Evolutionary conservation across 2,888 invertebrate species (phyloP).

Genomic region (Conus canariensis): DNA sequence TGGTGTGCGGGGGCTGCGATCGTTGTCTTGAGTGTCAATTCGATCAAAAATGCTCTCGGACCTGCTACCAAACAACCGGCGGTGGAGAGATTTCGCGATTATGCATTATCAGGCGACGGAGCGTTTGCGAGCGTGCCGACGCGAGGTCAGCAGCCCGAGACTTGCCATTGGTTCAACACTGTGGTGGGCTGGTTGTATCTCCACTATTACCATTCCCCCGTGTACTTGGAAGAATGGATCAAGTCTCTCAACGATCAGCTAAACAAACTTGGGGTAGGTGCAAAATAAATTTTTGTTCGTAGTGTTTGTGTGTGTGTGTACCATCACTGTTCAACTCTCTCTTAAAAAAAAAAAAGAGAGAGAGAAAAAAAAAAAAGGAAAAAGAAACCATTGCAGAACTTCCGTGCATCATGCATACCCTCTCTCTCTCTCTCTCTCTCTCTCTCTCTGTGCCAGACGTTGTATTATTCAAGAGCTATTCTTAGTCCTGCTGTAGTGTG

Average conservation of each 20-base stretch:
- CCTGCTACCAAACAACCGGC: slow-evolving; percentile 67
- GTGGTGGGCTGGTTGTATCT: slow-evolving; percentile 75
- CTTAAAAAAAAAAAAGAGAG: not conserved
- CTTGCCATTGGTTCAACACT: slow-evolving; percentile 75
- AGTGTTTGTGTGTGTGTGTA: no score
- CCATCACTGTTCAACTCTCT: not conserved
- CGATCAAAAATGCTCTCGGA: slow-evolving; percentile 72
- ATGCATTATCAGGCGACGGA: slow-evolving; percentile 48
- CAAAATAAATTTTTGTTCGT: not conserved
- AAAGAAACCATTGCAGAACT: no score
- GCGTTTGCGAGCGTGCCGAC: slow-evolving; percentile 47
- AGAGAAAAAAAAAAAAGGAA: no score
- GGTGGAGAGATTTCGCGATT: slow-evolving; percentile 57
- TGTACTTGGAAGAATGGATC: slow-evolving; percentile 78
- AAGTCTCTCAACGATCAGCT: slow-evolving; percentile 78
- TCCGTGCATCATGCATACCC: no score
- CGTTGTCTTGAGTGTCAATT: slow-evolving; percentile 70
- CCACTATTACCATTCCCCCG: slow-evolving; percentile 72
- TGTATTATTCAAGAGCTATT: slow-evolving; percentile 31
- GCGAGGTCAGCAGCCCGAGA: slow-evolving; percentile 66
- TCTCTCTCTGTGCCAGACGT: not conserved
- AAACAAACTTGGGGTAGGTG: slow-evolving; percentile 76
- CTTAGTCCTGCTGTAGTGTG: slow-evolving; percentile 5
- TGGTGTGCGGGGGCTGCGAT: slow-evolving; percentile 74
- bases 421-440: not conserved